Conservation (phyloP, 2,113 vertebrate genomes). For the Rallus limicola region DNA sequence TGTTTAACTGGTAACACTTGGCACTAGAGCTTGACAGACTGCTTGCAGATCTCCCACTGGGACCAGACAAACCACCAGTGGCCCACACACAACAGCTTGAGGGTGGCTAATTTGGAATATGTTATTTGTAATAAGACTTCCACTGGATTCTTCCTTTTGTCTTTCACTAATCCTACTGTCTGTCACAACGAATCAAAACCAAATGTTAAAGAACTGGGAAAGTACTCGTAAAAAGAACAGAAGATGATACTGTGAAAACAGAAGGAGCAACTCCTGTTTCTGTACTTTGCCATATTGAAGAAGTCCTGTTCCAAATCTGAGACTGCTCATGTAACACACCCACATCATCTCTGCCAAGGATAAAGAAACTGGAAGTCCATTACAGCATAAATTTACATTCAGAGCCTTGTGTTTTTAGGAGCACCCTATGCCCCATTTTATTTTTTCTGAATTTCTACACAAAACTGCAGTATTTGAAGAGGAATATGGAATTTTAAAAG, state of each 20-base stretch:
- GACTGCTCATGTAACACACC: background rate
- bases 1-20: background rate
- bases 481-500: background rate
- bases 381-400: background rate
- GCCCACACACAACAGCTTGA: background rate
- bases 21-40: background rate
- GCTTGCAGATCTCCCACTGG: background rate
- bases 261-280: conserved; percentile 1
- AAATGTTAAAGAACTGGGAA: background rate
- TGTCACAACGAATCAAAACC: conserved; percentile 5
- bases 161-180: background rate
- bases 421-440: background rate
- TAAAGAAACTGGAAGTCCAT: background rate
- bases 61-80: background rate
- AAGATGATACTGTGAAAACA: background rate
- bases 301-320: background rate
- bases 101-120: background rate
- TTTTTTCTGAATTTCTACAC: background rate
- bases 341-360: background rate
- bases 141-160: conserved; percentile 14
- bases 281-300: background rate
- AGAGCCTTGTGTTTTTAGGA: background rate
- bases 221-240: background rate
- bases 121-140: background rate
- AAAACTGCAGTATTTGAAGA: background rate